Evolutionary conservation across 2,888 invertebrate genomes (phyloP), one percentile per base, ranked within the genome.

Genomic region (Nesidiocoris tenuis): DNA sequence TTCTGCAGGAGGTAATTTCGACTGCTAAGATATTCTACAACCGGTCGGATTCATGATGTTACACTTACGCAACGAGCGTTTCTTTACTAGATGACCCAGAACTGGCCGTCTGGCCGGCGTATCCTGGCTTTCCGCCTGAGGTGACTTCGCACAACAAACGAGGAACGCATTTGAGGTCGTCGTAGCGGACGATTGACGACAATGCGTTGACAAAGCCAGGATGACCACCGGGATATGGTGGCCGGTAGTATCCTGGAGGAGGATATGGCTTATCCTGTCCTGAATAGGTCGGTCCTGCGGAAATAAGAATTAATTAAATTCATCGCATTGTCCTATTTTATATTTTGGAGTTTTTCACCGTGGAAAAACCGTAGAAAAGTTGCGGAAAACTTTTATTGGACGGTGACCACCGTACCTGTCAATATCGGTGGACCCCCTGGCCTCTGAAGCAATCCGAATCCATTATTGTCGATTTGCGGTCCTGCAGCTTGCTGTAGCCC

Each of bases 131-230:
- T 9, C 82, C 81, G n/a, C 88, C 86, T 84, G 81, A 88, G 84
- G 92, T 90, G 71, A 91, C 87, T 83, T 93, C 93, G 82, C 94
- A 94, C 78, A 94, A 85, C 80, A 94, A 86, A 82, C 91, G 87
- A 1, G 93, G 90, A 77, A 94, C 91, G 83, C 94, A 94, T 81
- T 91, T 89, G 80, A 89, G 86, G 82, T 92, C 91, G 83, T 94
- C 94, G 83, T 92, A 89, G 80, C 86, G 85, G 18, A 89, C 86
- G 80, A 90, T 88, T 78, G 89, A 87, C 80, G 86, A 85, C 78
- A 90, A 82, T 16, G 88, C 88, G 21, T 85, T 84, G 81, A 84
- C 82, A 56, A 85, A 80, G 23, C 83, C 81, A n/a, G 77, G 77
- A 54, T 78, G 77, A 12, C 68, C 77, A 0, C 74, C 56, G 17